Evolutionary conservation across 2,113 vertebrate species (phyloP).

Genomic region (Emydura subglobosa): DNA sequence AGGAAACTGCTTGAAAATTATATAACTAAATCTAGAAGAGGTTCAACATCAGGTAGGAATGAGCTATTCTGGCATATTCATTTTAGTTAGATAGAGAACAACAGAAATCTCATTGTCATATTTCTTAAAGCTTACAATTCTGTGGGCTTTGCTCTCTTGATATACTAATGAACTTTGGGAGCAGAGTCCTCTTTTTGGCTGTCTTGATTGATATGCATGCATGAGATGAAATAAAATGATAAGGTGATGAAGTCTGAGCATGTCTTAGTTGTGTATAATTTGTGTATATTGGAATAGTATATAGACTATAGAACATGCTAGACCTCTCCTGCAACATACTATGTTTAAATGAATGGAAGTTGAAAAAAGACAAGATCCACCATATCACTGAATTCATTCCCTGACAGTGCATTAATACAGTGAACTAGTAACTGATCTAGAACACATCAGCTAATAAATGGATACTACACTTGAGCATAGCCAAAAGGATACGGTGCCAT

Average conservation of each 20-base stretch:
- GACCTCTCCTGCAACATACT: not conserved
- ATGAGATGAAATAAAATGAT: not conserved
- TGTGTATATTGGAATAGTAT: not conserved
- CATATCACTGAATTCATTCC: too few species aligned
- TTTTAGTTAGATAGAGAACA: not conserved
- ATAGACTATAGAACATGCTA: not conserved
- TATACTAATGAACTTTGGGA: not conserved
- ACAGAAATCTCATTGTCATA: not conserved
- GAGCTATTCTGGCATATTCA: not conserved
- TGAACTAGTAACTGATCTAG: too few species aligned
- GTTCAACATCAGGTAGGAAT: conserved; percentile 67
- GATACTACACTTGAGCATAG: too few species aligned
- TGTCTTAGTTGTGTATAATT: not conserved
- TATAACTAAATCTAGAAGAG: not conserved
- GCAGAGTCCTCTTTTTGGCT: not conserved
- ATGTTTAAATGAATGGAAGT: not conserved
- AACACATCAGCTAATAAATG: too few species aligned
- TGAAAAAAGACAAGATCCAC: not conserved
- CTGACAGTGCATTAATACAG: too few species aligned
- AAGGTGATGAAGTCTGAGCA: not conserved
- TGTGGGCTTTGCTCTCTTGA: not conserved
- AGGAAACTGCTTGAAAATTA: conserved; percentile 70
- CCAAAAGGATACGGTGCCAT: not conserved
- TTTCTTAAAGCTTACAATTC: not conserved
- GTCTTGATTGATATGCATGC: not conserved